Conservation (phyloP, 2,113 vertebrate genomes). For the Gobio gobio region DNA sequence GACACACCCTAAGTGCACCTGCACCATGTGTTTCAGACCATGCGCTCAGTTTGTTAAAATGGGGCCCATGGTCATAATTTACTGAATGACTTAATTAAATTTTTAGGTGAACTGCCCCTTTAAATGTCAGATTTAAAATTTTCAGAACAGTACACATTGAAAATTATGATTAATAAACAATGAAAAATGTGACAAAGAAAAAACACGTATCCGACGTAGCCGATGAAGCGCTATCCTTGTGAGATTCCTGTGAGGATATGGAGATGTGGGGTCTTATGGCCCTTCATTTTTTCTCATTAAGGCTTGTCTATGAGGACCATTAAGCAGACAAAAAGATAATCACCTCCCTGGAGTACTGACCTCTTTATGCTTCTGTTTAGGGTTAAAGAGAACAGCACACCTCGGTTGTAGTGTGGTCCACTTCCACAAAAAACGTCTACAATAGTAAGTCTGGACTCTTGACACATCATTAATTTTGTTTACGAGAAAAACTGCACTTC, state of each 20-base stretch:
- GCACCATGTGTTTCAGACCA: no score
- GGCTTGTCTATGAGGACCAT: constrained; percentile 70
- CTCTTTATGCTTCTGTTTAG: constrained; percentile 68
- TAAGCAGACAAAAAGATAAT: constrained; percentile 76
- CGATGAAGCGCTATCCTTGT: neutral
- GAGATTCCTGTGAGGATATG: constrained; percentile 40
- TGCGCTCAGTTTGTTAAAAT: no score
- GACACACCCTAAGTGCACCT: no score
- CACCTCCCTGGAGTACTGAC: constrained; percentile 74
- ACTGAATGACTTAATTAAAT: neutral
- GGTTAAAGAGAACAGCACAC: constrained; percentile 75
- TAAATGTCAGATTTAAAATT: neutral
- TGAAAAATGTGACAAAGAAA: neutral
- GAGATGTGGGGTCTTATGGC: constrained; percentile 50
- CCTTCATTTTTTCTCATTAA: constrained; percentile 68
- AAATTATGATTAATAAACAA: constrained; percentile 1
- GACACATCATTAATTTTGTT: constrained; percentile 56
- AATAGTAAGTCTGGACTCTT: constrained; percentile 28
- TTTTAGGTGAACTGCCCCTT: neutral
- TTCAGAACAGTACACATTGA: neutral
- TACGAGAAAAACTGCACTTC: constrained; percentile 10
- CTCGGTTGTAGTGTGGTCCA: constrained; percentile 65
- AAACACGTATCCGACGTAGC: constrained; percentile 48
- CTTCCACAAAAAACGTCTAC: constrained; percentile 36
- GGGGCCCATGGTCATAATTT: no score